A percentile compares a stretch with the other conserved stretches of the same genome.
Conservation (phyloP, 2,113 vertebrate genomes). For the Gobiocypris rarus region DNA sequence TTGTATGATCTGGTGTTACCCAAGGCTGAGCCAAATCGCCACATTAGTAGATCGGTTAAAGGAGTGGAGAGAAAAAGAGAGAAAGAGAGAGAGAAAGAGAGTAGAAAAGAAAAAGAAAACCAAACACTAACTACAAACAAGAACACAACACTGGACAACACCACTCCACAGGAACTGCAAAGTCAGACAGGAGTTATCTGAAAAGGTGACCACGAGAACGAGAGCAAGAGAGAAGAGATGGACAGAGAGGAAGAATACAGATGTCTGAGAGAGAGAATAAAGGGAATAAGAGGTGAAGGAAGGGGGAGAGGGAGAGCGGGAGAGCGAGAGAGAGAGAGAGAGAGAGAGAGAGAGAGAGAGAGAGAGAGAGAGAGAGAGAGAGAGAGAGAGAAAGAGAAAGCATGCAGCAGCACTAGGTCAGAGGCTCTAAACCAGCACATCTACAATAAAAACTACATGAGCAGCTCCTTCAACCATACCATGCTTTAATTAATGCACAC, state of each 20-base stretch:
- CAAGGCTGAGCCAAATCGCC: slow-evolving; percentile 99
- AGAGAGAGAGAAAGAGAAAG: slow-evolving; percentile 49
- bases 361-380: slow-evolving; percentile 44
- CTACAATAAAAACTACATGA: slow-evolving; percentile 41
- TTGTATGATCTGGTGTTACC: slow-evolving; percentile 99
- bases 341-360: slow-evolving; percentile 25
- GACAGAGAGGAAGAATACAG: background rate
- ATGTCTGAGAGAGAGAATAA: slow-evolving; percentile 52
- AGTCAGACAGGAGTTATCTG: slow-evolving; percentile 81
- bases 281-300: slow-evolving; percentile 36
- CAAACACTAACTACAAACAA: slow-evolving; percentile 82
- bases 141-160: slow-evolving; percentile 85
- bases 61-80: slow-evolving; percentile 80
- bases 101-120: slow-evolving; percentile 70
- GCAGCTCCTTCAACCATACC: slow-evolving; percentile 44
- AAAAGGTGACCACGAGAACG: slow-evolving; percentile 78
- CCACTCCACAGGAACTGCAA: slow-evolving; percentile 90
- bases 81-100: slow-evolving; percentile 54
- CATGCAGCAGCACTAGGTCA: slow-evolving; percentile 77
- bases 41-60: slow-evolving; percentile 99
- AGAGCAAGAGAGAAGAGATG: slow-evolving; percentile 63
- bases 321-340: slow-evolving; percentile 51
- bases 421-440: slow-evolving; percentile 45
- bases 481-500: slow-evolving; percentile 32
- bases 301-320: slow-evolving; percentile 27